Conservation (phyloP, 1,140 invertebrate genomes). For the Hylyphantes graminicola region DNA sequence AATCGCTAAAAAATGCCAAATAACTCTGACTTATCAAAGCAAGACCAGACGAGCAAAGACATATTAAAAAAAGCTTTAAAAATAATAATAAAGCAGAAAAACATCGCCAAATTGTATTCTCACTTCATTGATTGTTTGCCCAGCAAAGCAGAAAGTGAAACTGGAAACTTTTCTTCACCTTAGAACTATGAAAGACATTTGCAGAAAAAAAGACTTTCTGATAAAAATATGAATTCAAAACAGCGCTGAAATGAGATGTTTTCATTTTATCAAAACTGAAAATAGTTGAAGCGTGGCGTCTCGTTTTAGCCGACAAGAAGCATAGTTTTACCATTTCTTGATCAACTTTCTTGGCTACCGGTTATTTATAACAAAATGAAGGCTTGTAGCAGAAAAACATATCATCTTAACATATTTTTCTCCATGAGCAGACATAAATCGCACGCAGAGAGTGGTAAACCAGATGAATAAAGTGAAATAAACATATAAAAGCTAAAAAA, state of each 20-base stretch:
- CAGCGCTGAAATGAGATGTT: conserved; percentile 25
- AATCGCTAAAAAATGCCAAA: conserved; percentile 7
- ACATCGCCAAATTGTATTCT: background rate
- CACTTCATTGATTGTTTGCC: conserved; percentile 27
- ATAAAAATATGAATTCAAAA: conserved; percentile 15
- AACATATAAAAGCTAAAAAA: conserved; percentile 21
- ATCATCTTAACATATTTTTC: conserved; percentile 32
- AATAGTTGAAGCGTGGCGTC: conserved; percentile 30
- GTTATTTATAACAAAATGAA: conserved; percentile 29
- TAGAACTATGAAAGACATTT: conserved; percentile 20
- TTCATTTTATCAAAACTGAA: conserved; percentile 24
- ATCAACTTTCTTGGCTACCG: background rate
- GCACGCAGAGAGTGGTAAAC: conserved; percentile 18
- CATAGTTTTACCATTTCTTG: background rate
- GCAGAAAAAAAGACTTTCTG: background rate
- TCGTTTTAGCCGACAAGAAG: background rate
- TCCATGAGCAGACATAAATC: conserved; percentile 38
- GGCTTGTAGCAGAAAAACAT: conserved; percentile 15
- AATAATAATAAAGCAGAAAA: background rate
- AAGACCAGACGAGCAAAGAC: background rate
- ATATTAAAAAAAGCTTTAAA: background rate
- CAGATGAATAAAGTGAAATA: conserved; percentile 36
- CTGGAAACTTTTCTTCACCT: conserved; percentile 19
- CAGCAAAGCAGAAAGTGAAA: conserved; percentile 29
- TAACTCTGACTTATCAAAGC: background rate